phyloP scores from a whole-genome alignment of 2,113 vertebrate species.

The Oenanthe oenanthe region DNA sequence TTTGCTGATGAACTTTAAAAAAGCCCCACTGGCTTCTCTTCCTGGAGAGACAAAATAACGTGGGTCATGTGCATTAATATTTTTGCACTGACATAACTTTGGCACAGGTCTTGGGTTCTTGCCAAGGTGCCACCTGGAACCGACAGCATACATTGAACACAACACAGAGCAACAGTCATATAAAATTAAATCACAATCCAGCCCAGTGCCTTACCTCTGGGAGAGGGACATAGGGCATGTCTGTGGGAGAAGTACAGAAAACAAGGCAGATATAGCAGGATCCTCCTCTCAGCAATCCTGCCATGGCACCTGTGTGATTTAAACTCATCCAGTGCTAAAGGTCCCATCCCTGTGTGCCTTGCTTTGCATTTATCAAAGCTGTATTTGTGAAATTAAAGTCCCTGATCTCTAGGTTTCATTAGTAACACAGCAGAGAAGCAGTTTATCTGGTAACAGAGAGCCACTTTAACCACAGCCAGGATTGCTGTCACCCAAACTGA shows the following conservation, averaged over 20 bases:
- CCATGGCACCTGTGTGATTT: background rate
- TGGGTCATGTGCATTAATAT: slow-evolving; percentile 43
- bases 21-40: slow-evolving; percentile 2
- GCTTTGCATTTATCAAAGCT: background rate
- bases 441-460: background rate
- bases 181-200: slow-evolving; percentile 50
- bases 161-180: slow-evolving; percentile 39
- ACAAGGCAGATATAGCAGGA: background rate
- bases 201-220: background rate
- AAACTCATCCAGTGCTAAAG: background rate
- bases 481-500: background rate
- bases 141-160: slow-evolving; percentile 39
- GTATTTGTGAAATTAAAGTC: background rate
- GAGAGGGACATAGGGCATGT: background rate
- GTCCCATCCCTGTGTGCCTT: background rate
- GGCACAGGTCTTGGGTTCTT: slow-evolving; percentile 28
- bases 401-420: background rate
- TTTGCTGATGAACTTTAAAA: background rate
- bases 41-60: background rate
- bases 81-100: slow-evolving; percentile 49
- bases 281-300: background rate
- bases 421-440: background rate
- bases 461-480: background rate
- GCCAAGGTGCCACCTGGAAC: slow-evolving; percentile 61
- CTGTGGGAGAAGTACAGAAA: background rate